Evolutionary conservation across 2,888 invertebrate species (phyloP).

Genomic region (Eucriotettix oculatus): DNA sequence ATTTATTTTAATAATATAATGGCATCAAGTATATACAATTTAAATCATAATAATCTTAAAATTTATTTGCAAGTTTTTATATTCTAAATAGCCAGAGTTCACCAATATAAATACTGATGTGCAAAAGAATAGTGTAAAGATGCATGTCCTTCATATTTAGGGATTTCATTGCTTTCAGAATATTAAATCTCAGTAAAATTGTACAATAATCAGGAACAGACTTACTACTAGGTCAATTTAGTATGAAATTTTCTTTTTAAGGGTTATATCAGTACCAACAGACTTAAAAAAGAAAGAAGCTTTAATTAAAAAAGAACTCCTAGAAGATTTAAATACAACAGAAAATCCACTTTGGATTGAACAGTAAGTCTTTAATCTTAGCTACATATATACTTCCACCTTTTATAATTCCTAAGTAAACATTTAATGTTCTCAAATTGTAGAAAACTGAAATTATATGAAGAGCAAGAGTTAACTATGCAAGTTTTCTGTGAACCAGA

Average conservation of each 20-base stretch:
- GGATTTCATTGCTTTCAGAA: no score
- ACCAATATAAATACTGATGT: no score
- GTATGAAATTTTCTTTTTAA: slow-evolving; percentile 19
- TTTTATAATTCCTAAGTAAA: neutral
- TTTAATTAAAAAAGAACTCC: slow-evolving; percentile 62
- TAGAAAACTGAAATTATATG: slow-evolving; percentile 67
- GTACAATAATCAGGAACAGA: no score
- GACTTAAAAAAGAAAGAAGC: slow-evolving; percentile 71
- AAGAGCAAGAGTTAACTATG: slow-evolving; percentile 87
- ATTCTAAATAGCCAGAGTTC: no score
- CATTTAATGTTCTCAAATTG: neutral
- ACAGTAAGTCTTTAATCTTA: slow-evolving; percentile 38
- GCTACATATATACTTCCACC: neutral
- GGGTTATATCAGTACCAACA: slow-evolving; percentile 66
- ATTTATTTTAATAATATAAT: no score
- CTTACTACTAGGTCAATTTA: neutral
- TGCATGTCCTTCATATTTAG: no score
- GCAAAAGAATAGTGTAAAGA: no score
- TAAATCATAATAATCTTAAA: no score
- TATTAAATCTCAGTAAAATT: no score
- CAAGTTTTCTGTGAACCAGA: slow-evolving; percentile 74
- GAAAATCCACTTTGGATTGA: slow-evolving; percentile 89
- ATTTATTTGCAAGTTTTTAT: no score
- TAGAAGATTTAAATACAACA: slow-evolving; percentile 74
- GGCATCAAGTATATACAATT: no score